Evolutionary conservation across 2,888 invertebrate genomes (phyloP).

Genomic region (Leptopterna dolabrata): DNA sequence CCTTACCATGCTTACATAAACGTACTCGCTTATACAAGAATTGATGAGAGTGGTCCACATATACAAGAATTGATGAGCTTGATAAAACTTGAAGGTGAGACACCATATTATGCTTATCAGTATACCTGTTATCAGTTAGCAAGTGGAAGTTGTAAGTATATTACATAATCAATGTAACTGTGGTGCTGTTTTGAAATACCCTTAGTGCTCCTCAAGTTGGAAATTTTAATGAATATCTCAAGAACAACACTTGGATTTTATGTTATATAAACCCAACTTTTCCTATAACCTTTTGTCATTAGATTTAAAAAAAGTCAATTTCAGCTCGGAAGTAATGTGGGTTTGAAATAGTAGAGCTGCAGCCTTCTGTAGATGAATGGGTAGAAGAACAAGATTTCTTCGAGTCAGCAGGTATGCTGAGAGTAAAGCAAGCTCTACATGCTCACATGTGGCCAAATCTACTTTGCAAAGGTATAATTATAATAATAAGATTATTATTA

Average conservation of each 20-base stretch:
- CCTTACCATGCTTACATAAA: not conserved
- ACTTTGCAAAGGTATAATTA: not conserved
- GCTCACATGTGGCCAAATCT: not conserved
- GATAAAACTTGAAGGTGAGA: not conserved
- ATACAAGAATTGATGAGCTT: too few species aligned
- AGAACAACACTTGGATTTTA: too few species aligned
- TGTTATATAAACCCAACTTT: too few species aligned
- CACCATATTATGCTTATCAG: not conserved
- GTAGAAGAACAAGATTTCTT: constrained; percentile 12
- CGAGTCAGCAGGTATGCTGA: not conserved
- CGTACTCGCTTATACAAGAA: not conserved
- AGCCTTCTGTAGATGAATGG: not conserved
- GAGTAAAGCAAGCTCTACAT: not conserved
- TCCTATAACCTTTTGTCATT: too few species aligned
- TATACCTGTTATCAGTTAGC: too few species aligned
- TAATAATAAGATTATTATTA: too few species aligned
- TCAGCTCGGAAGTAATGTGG: not conserved
- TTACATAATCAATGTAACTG: too few species aligned
- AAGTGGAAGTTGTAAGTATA: too few species aligned
- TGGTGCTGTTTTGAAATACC: too few species aligned
- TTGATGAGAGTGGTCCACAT: not conserved
- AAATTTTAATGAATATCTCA: too few species aligned
- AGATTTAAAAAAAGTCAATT: too few species aligned
- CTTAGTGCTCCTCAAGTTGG: too few species aligned
- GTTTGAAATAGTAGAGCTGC: not conserved